A percentile compares a stretch with the other conserved stretches of the same genome.
phyloP scores from a whole-genome alignment of 2,888 invertebrate genomes.

The Cryptosula pallasiana region DNA sequence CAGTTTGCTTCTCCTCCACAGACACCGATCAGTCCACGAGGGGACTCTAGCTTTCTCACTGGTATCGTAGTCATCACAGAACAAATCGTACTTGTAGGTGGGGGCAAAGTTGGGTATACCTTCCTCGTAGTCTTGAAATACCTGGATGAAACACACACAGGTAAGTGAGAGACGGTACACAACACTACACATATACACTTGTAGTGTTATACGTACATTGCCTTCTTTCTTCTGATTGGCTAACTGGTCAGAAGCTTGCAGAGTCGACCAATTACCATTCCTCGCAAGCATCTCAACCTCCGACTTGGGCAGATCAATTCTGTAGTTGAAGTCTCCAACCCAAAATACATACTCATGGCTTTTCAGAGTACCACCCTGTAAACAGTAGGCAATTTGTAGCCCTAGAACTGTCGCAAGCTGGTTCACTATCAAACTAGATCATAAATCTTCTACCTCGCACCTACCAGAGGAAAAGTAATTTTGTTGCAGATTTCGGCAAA shows the following conservation, averaged over 20 bases:
- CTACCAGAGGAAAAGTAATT: constrained; percentile 55
- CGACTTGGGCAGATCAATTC: constrained; percentile 90
- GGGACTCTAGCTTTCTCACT: constrained; percentile 95
- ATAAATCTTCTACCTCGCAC: no score
- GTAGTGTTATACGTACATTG: constrained; percentile 42
- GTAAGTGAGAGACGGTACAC: no score
- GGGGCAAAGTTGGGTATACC: constrained; percentile 87
- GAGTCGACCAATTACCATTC: constrained; percentile 67
- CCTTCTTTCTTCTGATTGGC: constrained; percentile 55
- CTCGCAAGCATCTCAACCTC: constrained; percentile 80
- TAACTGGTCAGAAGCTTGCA: constrained; percentile 83
- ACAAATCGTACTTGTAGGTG: constrained; percentile 97
- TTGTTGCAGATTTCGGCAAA: constrained; percentile 91
- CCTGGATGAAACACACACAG: no score
- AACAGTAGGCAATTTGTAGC: background rate
- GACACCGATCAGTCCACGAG: constrained; percentile 96
- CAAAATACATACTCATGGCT: constrained; percentile 98
- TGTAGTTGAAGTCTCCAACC: constrained; percentile 99
- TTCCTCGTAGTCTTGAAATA: constrained; percentile 88
- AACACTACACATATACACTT: no score
- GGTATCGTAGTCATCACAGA: constrained; percentile 97
- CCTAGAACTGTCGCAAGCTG: no score
- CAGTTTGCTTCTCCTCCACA: constrained; percentile 69
- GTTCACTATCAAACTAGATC: no score
- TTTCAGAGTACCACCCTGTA: constrained; percentile 74